Percentiles rank a stretch among this genome's conserved stretches.
phyloP scores from a whole-genome alignment of 2,797 vertebrate species.

The Notolabrus celidotus region DNA sequence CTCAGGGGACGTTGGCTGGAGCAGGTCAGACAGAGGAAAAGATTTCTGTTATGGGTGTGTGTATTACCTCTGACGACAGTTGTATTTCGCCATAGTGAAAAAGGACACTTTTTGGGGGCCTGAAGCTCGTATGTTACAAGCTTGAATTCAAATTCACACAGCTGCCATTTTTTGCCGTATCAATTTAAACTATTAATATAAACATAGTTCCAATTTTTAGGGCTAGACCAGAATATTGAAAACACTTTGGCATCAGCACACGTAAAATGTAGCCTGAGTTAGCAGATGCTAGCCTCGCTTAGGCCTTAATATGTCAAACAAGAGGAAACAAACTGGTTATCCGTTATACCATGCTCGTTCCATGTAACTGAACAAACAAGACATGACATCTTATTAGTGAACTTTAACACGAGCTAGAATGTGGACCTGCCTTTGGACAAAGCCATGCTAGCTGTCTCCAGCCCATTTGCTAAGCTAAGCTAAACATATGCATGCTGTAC shows the following conservation, averaged over 20 bases:
- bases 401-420: no score
- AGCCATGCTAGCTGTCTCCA: no score
- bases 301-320: no score
- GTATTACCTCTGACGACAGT: conserved; percentile 36
- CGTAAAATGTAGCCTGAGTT: not conserved
- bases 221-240: not conserved
- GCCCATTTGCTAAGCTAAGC: no score
- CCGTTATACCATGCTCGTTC: no score
- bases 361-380: no score
- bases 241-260: not conserved
- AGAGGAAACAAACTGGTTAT: no score
- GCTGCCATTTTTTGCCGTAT: no score
- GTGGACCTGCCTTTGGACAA: no score
- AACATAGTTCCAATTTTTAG: not conserved
- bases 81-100: conserved; percentile 17
- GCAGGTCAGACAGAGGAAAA: conserved; percentile 52
- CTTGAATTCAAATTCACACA: conserved; percentile 5
- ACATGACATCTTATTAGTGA: no score
- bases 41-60: conserved; percentile 45
- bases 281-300: conserved; percentile 2
- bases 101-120: conserved; percentile 33
- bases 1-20: conserved; percentile 47
- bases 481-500: no score
- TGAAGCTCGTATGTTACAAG: conserved; percentile 30
- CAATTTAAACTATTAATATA: no score